A percentile compares a stretch with the other conserved stretches of the same genome.
Evolutionary conservation across 2,888 invertebrate genomes (phyloP).

Genomic region (Willowsia nigromaculata): DNA sequence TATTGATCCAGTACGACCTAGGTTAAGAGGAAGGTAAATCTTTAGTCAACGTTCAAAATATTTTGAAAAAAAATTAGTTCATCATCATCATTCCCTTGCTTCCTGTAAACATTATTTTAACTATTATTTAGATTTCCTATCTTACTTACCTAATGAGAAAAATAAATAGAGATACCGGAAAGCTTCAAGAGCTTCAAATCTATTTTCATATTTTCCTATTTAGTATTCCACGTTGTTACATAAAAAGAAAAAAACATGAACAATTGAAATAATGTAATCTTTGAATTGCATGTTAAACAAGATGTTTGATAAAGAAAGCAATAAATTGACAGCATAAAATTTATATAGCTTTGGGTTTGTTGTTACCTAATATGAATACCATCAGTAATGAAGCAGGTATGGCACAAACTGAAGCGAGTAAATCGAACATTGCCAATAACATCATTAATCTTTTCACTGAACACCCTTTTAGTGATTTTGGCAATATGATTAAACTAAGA

Average conservation of each 20-base stretch:
- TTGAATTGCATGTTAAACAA: background rate
- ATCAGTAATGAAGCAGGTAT: constrained; percentile 55
- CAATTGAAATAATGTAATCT: background rate
- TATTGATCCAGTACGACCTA: constrained; percentile 68
- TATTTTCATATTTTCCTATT: constrained; percentile 56
- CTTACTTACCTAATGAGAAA: constrained; percentile 64
- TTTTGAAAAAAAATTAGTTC: too few relatives aligned
- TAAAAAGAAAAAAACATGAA: background rate
- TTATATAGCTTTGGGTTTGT: background rate
- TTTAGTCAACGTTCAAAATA: background rate
- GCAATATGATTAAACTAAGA: constrained; percentile 58
- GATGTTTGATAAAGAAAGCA: constrained; percentile 2
- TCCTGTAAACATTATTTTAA: background rate
- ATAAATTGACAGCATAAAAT: background rate
- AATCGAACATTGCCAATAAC: constrained; percentile 61
- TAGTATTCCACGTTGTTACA: background rate
- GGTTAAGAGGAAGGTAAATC: background rate
- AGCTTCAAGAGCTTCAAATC: constrained; percentile 51
- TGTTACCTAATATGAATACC: constrained; percentile 54
- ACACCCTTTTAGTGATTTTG: constrained; percentile 63
- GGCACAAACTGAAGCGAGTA: constrained; percentile 59
- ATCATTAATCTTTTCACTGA: constrained; percentile 65
- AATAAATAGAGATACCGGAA: constrained; percentile 47
- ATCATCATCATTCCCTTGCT: too few relatives aligned
- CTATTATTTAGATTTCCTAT: too few relatives aligned